phyloP scores from a whole-genome alignment of 2,888 invertebrate species.

The Thereva nobilitata region DNA sequence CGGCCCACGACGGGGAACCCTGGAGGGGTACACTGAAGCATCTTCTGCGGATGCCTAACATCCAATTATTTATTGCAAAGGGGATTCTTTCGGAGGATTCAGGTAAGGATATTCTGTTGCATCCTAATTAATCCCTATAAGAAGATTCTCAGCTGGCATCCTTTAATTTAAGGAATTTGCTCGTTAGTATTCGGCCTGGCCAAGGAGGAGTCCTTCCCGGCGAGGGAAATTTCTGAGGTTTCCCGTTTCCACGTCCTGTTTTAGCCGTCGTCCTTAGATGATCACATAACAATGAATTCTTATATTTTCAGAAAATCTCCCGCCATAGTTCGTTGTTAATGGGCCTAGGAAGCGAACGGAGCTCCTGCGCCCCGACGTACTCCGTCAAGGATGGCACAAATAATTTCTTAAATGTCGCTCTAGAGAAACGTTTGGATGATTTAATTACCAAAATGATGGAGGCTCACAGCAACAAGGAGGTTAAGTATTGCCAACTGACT shows the following conservation, averaged over 20 bases:
- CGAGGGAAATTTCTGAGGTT: slow-evolving; percentile 33
- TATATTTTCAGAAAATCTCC: slow-evolving; percentile 19
- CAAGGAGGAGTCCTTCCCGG: slow-evolving; percentile 33
- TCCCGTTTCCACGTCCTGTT: not conserved
- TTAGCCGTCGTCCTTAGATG: not conserved
- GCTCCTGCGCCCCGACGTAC: not conserved
- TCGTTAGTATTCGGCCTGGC: slow-evolving; percentile 33
- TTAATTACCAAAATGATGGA: slow-evolving; percentile 28
- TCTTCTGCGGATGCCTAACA: no score
- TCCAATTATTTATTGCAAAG: no score
- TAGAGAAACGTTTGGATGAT: slow-evolving; percentile 22
- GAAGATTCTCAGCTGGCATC: slow-evolving; percentile 5
- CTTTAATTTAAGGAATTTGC: slow-evolving; percentile 32
- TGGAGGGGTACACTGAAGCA: no score
- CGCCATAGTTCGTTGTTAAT: not conserved
- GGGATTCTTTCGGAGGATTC: not conserved
- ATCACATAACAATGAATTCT: slow-evolving; percentile 1
- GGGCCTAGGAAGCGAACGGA: not conserved
- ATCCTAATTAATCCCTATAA: not conserved
- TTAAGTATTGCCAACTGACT: slow-evolving; percentile 5
- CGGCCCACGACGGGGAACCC: no score
- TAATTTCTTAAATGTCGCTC: slow-evolving; percentile 1
- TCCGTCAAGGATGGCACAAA: not conserved
- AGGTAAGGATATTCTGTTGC: not conserved
- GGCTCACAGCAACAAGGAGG: slow-evolving; percentile 22